Evolutionary conservation across 1,140 invertebrate species (phyloP).

Genomic region (Drosophila sucinea): DNA sequence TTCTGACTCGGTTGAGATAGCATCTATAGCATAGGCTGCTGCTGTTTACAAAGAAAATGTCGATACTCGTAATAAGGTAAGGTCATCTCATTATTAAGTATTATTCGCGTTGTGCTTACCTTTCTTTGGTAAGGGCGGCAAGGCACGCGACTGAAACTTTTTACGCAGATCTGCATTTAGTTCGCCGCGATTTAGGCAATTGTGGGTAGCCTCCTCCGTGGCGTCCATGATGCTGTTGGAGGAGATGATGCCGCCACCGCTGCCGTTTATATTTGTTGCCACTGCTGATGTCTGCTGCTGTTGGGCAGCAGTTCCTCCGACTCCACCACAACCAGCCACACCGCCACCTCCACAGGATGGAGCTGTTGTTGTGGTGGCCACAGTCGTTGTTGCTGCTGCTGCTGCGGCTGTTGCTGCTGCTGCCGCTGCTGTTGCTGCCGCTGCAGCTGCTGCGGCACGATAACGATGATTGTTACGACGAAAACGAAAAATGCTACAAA

Average conservation of each 20-base stretch:
- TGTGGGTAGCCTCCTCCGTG: constrained; percentile 24
- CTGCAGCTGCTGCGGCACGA: constrained; percentile 29
- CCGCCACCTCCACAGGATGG: neutral
- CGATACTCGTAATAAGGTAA: no score
- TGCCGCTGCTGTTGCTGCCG: constrained; percentile 14
- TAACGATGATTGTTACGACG: constrained; percentile 84
- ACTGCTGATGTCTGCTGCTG: constrained; percentile 20
- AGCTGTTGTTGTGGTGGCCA: neutral
- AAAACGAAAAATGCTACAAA: constrained; percentile 92
- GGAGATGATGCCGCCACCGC: neutral
- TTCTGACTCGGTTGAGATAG: constrained; percentile 60
- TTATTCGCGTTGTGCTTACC: constrained; percentile 66
- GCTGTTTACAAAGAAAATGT: neutral
- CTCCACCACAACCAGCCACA: neutral
- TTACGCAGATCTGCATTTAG: constrained; percentile 83
- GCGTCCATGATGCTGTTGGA: constrained; percentile 25
- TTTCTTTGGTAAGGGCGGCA: constrained; percentile 90
- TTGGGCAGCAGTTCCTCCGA: constrained; percentile 13
- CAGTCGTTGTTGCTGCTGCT: constrained; percentile 17
- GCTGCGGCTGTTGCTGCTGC: constrained; percentile 21
- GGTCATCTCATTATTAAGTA: neutral
- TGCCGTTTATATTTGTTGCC: constrained; percentile 24
- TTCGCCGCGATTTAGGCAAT: constrained; percentile 46
- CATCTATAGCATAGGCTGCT: constrained; percentile 74
- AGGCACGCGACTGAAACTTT: constrained; percentile 86